Base-by-base conservation (phyloP, 2,797 vertebrate species). In the Nyctibius grandis region DNA sequence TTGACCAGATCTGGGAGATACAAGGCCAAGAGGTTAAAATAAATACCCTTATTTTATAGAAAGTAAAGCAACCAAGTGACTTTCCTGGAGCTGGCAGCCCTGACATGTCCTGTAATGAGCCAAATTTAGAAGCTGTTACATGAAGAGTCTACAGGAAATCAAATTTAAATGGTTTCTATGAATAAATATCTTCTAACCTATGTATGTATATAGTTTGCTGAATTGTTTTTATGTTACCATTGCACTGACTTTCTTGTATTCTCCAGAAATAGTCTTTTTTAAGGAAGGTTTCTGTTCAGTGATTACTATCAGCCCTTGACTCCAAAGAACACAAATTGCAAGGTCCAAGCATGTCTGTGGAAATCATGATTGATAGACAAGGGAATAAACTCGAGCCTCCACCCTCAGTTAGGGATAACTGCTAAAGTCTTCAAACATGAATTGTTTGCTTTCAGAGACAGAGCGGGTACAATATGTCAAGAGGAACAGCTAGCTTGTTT, bases 341-440 rank as follows among this genome's bases (percentile, higher is more conserved):
- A 54, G 56, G 67, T 42, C 67, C 59, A 53, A 36, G 28, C 0
- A 0, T 51, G 26, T n/a, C 69, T n/a, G 84, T 74, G 68, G 61
- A 83, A 91, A 91, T 77, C 17, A 8, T 15, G 78, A 76, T 48
- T 85, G 81, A 92, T 70, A 60, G 87, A 63, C 54, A 63, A 29
- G 89, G 50, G 53, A 77, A 83, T 47, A 12, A 94, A 69, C 68
- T 33, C 0, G 0, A 76, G 34, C 47, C 40, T 82, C 68, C 36
- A 34, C 20, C 74, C 36, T 28, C 47, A 15, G 9, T 57, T 21
- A 22, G 63, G 78, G 72, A 54, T 50, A 67, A 78, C 51, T 68
- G 36, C 45, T 48, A 2, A 40, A 64, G 14, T n/a, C 25, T 10
- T 51, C 63, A 73, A 29, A 31, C 0, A 5, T 19, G 68, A 80